These are phyloP conservation scores for Tinea pellionella DNA, from an alignment of 2,888 invertebrate species.

Conservation along the genomic window DNA sequence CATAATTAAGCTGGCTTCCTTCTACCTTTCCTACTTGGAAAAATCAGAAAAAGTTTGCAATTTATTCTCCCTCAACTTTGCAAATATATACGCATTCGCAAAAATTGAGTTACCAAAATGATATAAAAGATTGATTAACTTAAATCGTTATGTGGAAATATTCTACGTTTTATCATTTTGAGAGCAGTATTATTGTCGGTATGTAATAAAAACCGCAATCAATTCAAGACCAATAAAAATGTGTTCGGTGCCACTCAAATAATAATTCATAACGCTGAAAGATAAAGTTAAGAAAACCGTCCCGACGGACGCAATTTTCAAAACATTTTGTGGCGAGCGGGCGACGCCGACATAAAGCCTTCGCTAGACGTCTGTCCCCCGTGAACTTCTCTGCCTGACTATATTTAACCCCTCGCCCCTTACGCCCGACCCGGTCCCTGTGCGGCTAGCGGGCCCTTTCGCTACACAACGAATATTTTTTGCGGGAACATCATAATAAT, in stretches of 20 bases:
- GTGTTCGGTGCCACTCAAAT: neutral
- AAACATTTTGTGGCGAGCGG: conserved; percentile 19
- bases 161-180: too few relatives aligned
- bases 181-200: neutral
- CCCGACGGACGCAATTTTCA: conserved; percentile 19
- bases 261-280: conserved; percentile 9
- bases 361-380: conserved; percentile 28
- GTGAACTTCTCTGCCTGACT: conserved; percentile 26
- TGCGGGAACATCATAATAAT: conserved; percentile 70
- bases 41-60: conserved; percentile 8
- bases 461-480: conserved; percentile 57
- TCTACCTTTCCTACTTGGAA: conserved; percentile 9
- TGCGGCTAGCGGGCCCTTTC: conserved; percentile 26
- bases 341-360: conserved; percentile 20
- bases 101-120: neutral
- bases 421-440: conserved; percentile 24
- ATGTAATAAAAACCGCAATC: neutral
- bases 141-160: neutral
- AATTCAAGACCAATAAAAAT: neutral
- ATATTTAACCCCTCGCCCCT: conserved; percentile 22
- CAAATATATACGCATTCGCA: conserved; percentile 5
- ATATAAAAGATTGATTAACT: neutral
- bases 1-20: conserved; percentile 12
- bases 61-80: neutral
- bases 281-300: conserved; percentile 16